Evolutionary conservation across 35 echinoderm and acorn worm genomes (phyloP).

Genomic region (Ophioderma brevispina): DNA sequence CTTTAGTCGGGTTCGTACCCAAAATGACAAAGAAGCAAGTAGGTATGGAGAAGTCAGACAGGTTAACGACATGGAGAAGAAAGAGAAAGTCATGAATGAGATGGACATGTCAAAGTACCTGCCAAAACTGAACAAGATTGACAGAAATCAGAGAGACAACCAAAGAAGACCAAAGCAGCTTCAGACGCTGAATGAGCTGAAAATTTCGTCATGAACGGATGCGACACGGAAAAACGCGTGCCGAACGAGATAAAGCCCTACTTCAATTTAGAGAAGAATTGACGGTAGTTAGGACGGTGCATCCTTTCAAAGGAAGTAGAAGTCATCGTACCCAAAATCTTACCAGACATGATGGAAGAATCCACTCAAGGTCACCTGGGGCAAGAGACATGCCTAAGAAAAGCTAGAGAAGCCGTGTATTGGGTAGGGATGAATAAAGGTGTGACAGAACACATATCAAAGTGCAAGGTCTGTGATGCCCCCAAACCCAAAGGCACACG

Average conservation of each 20-base stretch:
- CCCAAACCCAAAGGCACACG: neutral
- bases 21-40: neutral
- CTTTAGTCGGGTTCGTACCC: constrained; percentile 12
- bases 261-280: neutral
- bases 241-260: neutral
- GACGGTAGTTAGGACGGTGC: too few species aligned
- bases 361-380: neutral
- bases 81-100: neutral
- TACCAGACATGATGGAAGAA: neutral
- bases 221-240: neutral
- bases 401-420: neutral
- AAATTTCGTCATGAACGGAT: neutral
- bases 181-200: neutral
- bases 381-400: neutral
- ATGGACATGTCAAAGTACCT: neutral
- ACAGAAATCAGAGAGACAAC: neutral
- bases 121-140: neutral
- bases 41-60: neutral
- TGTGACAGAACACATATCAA: neutral
- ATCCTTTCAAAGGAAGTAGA: too few species aligned
- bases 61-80: neutral
- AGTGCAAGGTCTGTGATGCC: neutral
- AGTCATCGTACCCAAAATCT: neutral
- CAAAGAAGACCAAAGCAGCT: neutral
- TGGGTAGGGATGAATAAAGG: neutral